Evolutionary conservation across 2,113 vertebrate species (phyloP).

Genomic region (Brienomyrus brachyistius): DNA sequence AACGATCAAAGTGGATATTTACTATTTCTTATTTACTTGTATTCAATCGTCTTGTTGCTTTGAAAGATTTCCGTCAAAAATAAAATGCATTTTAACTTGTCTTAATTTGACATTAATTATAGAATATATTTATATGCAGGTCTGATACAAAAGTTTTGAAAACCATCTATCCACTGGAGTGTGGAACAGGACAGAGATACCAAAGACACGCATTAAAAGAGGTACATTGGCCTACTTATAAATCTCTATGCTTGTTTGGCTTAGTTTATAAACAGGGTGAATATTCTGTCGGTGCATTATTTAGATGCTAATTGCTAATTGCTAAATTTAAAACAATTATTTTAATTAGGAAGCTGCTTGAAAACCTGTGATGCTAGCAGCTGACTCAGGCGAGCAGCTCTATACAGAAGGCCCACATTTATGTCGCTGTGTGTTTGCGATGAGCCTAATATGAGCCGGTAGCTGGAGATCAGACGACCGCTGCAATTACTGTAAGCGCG

Average conservation of each 20-base stretch:
- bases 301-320: constrained; percentile 3
- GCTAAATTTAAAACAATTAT: neutral
- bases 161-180: neutral
- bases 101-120: neutral
- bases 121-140: neutral
- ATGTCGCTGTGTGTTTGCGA: neutral
- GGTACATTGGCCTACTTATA: neutral
- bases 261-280: neutral
- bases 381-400: neutral
- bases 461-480: constrained; percentile 14
- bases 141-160: neutral
- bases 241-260: neutral
- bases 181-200: neutral
- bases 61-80: neutral
- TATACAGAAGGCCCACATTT: neutral
- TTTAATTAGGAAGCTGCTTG: neutral
- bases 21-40: neutral
- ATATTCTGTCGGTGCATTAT: neutral
- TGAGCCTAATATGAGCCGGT: neutral
- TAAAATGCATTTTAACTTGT: neutral
- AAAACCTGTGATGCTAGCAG: neutral
- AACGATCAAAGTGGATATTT: neutral
- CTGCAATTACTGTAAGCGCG: constrained; percentile 34
- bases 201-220: neutral
- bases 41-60: neutral